Base-by-base conservation (phyloP, 2,888 invertebrate species). In the Sarcophaga subvicina region DNA sequence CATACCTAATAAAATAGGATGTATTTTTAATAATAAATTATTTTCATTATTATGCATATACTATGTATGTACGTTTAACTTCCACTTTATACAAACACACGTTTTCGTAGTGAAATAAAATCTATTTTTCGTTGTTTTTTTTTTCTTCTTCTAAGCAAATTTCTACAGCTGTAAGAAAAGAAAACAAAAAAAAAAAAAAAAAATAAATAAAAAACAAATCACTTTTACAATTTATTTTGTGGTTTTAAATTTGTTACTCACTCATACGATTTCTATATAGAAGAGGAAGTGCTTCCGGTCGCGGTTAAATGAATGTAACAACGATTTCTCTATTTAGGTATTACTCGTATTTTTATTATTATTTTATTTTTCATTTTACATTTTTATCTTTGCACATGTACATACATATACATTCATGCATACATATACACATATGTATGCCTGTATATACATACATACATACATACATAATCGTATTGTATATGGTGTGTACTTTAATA, bases 201-300 rank as follows among this genome's bases (percentile, higher is more conserved):
- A 59, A 80, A 47, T n/a, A 66, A 59, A 62, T 66, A 47, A 81
- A 84, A 81, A 84, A 75, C 81, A 87, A 87, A 84, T 87, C 83
- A 83, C 67, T 84, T 84, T 81, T 85, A 85, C 84, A 85, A 80
- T 80, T 80, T 76, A 84, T 85, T 71, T 88, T 86, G 76, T 82
- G 81, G 78, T 80, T 85, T 83, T 73, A 85, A 85, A 85, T 80
- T 80, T 77, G 82, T 83, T 85, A 78, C 83, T 87, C 77, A 87
- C 77, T 85, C 85, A 37, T 83, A 88, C 80, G 76, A 85, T 83
- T 83, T 85, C 83, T 88, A 72, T 85, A 54, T 80, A 88, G 85
- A 83, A 84, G 88, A 88, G 89, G 89, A 89, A 89, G 89, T 89
- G 78, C 88, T 89, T 89, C 89, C 89, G 88, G 89, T 87, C 86